Evolutionary conservation across 2,797 vertebrate genomes (phyloP), one percentile per base, ranked within the genome.

Genomic region (Decapterus maruadsi): DNA sequence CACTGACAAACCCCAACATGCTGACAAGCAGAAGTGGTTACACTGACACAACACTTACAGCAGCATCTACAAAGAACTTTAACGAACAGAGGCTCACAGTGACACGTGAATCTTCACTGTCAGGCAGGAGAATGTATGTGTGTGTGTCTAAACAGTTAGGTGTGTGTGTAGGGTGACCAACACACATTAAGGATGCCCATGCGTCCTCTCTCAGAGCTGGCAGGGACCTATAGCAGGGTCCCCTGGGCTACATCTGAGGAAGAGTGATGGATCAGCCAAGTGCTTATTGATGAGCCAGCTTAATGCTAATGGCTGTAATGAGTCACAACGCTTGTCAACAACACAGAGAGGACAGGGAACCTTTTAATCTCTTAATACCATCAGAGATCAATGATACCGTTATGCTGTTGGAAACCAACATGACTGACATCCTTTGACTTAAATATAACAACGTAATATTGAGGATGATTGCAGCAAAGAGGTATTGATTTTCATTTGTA

Each of bases 311-410:
- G 86, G 82, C 70, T 17, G 77, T 92, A 94, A 95, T 94, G 93
- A 93, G 88, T 94, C 89, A 88, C 68, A 79, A 85, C 75, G 77
- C 85, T 88, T 92, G 92, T 94, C 93, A 92, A 93, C 92, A 93
- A 84, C 86, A 68, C 74, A 10, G 88, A 77, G 82, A 86, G 88
- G 90, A 85, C 71, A 51, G 84, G 86, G 81, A 90, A 91, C 93
- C 91, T 91, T 93, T 94, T 94, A 93, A 94, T 93, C 93, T 91
- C 89, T 93, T 94, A 93, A 94, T 90, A 87, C 93, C 85, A 76
- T 65, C 77, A 40, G 60, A 76, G 86, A 94, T 94, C 93, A 79
- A 89, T 93, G 84, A 64, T 56, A 55, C 65, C 16, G 46, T 85
- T 48, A 64, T 66, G 72, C 69, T 50, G 53, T 51, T 88, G 65